Base-by-base conservation (phyloP, 2,888 invertebrate genomes). In the Hipparchia semele region DNA sequence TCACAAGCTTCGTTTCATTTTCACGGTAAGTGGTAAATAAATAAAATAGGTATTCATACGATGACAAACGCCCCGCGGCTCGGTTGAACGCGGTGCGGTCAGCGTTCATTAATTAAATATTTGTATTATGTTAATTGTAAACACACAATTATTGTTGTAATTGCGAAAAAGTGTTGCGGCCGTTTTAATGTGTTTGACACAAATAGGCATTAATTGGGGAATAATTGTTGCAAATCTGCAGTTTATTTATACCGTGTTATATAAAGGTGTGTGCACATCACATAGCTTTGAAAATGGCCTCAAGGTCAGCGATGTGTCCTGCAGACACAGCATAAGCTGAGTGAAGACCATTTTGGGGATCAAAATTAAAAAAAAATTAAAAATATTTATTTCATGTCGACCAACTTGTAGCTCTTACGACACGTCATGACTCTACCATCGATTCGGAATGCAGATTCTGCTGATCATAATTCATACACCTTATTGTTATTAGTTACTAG, bases 91-190 rank as follows among this genome's bases (percentile, higher is more conserved):
- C 62, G 58, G 9, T 64, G 76, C 71, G 75, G 71, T 73, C 49
- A 49, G 54, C 61, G 72, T 71, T 33, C 49, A 61, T 62, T 74
- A 72, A 76, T 76, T 74, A 69, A 73, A 74, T 74, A 73, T 76
- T 74, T 73, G 72, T 73, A 68, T 71, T 59, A 60, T 70, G 53
- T 72, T 74, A 74, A 73, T 76, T 73, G 72, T 74, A 71, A 76
- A 74, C 71, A 74, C 71, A 74, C 73, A 72, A 70, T 72, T 13
- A 51, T 56, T 60, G 10, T 33, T 59, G 59, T 54, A 62, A 62
- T 70, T 49, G 69, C 65, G 45, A 71, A 74, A 59, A 58, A 66
- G 45, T 64, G 45, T 61, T 12, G 67, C 68, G 59, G 60, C 67
- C 33, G 39, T n/a, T 60, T 51, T 6, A 61, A 69, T 49, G 58